Evolutionary conservation across 1,140 invertebrate species (phyloP).

Genomic region (Ips nitidus): DNA sequence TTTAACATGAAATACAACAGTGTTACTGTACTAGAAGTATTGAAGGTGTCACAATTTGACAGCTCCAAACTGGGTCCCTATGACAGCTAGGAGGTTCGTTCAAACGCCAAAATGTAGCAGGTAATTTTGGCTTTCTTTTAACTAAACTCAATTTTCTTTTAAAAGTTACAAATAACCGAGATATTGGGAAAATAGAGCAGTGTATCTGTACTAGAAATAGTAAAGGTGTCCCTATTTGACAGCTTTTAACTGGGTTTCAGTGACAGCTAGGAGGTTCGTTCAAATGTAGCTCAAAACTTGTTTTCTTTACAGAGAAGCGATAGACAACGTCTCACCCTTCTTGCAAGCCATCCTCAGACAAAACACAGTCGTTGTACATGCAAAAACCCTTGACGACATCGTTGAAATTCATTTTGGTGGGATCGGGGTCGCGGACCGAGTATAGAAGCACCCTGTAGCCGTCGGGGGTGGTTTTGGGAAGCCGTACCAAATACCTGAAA

Average conservation of each 20-base stretch:
- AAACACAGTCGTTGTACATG: conserved; percentile 64
- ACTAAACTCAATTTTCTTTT: neutral
- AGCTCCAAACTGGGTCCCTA: no score
- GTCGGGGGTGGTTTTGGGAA: conserved; percentile 60
- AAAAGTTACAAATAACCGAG: neutral
- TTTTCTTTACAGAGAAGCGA: no score
- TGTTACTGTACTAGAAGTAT: no score
- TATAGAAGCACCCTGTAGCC: conserved; percentile 63
- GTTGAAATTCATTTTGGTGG: conserved; percentile 61
- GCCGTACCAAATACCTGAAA: conserved; percentile 55
- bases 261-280: no score
- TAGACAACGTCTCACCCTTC: conserved; percentile 52
- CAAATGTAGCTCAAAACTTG: no score
- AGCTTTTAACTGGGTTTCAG: no score
- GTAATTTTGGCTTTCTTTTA: no score
- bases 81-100: no score
- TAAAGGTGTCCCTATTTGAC: neutral
- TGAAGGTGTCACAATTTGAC: no score
- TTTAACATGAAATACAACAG: no score
- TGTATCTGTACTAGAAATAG: neutral
- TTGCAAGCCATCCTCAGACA: conserved; percentile 63
- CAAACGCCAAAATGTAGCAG: no score
- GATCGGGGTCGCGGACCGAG: conserved; percentile 59
- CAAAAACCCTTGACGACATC: conserved; percentile 64
- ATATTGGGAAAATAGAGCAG: neutral